Evolutionary conservation across 2,113 vertebrate genomes (phyloP), one percentile per base, ranked within the genome.

Genomic region (Oncorhynchus nerka): DNA sequence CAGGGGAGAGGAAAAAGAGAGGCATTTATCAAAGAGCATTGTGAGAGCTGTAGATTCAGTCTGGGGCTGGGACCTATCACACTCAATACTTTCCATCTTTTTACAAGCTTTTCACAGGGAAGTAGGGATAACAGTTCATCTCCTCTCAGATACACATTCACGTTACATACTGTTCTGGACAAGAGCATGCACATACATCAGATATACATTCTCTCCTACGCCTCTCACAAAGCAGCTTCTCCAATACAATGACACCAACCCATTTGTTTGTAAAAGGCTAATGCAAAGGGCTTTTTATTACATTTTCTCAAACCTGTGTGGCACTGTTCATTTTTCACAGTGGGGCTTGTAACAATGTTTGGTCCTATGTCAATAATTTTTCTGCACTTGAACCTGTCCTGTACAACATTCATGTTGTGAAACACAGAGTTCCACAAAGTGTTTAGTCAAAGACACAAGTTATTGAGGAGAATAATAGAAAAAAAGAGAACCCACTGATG

Each of bases 21-120:
- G 30, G 30, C 30, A 19, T 15, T 5, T 32, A 20, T 32, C 30
- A 68, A 68, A 68, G 4, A 34, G 26, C 65, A 13, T 73, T 74
- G 75, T 61, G 65, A 61, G 72, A 59, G 20, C 67, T 24, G 61
- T 61, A 62, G 74, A 70, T 70, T 49, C 57, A 57, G 67, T 26
- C 67, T 6, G 5, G 32, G 79, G 81, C 78, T 86, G 84, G 82
- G 79, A 71, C 78, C 66, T 16, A 71, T 88, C 83, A 79, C 34
- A 0, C 57, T 75, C 66, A 64, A 5, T 28, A 59, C 76, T 62
- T 68, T 62, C 15, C 49, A 75, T 68, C 45, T 39, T 79, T 90
- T 90, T 85, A 89, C 83, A 79, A 82, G 82, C 62, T 55, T 79
- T 73, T 82, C 73, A 75, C 68, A 24, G 78, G 70, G 71, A 83